Conservation (phyloP, 1,140 invertebrate species). For the Zaprionus camerounensis region DNA sequence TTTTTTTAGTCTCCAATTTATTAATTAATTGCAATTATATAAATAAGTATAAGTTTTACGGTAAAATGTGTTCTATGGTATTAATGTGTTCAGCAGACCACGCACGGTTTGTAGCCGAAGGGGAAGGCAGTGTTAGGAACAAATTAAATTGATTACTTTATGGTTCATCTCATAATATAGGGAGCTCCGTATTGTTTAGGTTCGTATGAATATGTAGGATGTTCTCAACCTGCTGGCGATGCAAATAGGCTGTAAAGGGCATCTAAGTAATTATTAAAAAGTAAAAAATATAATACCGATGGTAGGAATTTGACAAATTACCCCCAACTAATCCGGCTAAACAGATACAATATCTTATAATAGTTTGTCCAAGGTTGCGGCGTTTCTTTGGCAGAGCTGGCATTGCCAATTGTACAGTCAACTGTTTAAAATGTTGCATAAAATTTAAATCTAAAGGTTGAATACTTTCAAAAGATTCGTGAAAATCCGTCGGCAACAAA, state of each 20-base stretch:
- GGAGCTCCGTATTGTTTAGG: slow-evolving; percentile 8
- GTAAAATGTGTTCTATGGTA: too few relatives aligned
- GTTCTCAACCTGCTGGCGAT: slow-evolving; percentile 10
- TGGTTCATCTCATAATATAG: neutral
- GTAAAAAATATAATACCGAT: neutral
- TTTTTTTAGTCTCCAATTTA: too few relatives aligned
- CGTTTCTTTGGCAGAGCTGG: neutral
- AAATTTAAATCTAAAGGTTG: neutral
- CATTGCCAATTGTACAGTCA: neutral
- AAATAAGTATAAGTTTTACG: too few relatives aligned
- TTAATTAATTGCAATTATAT: too few relatives aligned
- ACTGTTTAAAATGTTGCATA: neutral
- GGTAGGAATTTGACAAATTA: neutral
- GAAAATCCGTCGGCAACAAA: neutral
- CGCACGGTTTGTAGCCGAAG: neutral
- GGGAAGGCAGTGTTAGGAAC: neutral
- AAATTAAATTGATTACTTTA: neutral
- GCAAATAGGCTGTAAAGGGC: slow-evolving; percentile 7
- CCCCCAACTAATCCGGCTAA: slow-evolving; percentile 4
- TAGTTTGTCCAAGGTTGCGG: neutral
- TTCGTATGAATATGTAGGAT: slow-evolving; percentile 9
- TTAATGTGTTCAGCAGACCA: too few relatives aligned
- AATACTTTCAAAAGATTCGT: neutral
- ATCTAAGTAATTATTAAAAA: neutral
- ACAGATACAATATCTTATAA: neutral